Evolutionary conservation across 2,797 vertebrate species (phyloP), one percentile per base, ranked within the genome.

Genomic region (Oreochromis mossambicus): DNA sequence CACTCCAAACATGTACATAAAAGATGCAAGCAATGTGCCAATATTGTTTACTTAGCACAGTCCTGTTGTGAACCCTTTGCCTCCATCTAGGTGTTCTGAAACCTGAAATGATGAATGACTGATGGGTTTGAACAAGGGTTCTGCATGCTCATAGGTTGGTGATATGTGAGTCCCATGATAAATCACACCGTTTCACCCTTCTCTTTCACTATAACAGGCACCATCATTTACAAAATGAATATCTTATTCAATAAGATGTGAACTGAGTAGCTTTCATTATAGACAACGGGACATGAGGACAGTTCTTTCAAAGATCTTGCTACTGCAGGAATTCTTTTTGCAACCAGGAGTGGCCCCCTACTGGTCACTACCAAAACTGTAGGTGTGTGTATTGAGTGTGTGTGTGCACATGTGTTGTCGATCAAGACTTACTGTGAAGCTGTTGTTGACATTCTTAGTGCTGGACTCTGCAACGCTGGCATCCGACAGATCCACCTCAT

Each of bases 401-500:
- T 68, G 41, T 4, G 51, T 54, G 78, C 55, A 89, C 36, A 38
- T 70, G 77, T 63, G 19, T 38, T 63, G 61, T 13, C 19, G 11
- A 63, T 51, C 80, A 90, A 79, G 34, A 79, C 97, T 95, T 97
- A 99, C 98, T 95, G 98, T 99, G 96, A 99, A 99, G 95, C 98
- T 99, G 96, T 99, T 99, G 97, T 99, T 99, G 92, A 98, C 98
- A 95, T 99, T 99, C 97, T 99, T 99, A 84, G 98, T 99, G 96
- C 98, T 99, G 14, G 98, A 99, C 96, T 99, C 98, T 56, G 98
- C 98, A 75, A 99, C 98, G 1, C 98, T 99, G 95, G 98, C 98
- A 91, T 99, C 98, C 9, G 98, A 99, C 82, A 99, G 97, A 93
- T 99, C 98, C 92, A 99, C 98, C 96, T 99, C 98, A 91, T 99